Conservation (phyloP, 2,797 vertebrate species). For the Hippopotamyrus pictus region DNA sequence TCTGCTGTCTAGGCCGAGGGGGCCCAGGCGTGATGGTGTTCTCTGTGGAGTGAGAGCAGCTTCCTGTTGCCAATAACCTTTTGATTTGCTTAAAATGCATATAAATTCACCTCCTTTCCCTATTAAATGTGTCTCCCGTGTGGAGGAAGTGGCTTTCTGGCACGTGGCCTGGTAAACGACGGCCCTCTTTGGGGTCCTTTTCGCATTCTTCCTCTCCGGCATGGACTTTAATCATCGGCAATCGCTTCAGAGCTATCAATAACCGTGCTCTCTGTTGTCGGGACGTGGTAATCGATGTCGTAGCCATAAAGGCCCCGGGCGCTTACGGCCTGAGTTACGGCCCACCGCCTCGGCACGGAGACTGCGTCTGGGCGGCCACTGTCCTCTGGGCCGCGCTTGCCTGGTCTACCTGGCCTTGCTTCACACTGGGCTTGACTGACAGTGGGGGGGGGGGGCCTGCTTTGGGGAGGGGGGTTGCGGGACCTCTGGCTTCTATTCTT, state of each 20-base stretch:
- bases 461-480: background rate
- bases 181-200: conserved; percentile 43
- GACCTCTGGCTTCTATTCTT: background rate
- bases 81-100: conserved; percentile 57
- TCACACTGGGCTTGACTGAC: background rate
- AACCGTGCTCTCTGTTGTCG: conserved; percentile 45
- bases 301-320: conserved; percentile 34
- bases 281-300: conserved; percentile 44
- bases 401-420: conserved; percentile 16
- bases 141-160: conserved; percentile 44
- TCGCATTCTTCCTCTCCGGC: conserved; percentile 43
- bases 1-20: background rate
- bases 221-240: conserved; percentile 57
- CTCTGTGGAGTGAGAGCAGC: conserved; percentile 59
- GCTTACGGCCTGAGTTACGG: conserved; percentile 33
- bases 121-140: conserved; percentile 57
- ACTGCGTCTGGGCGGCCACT: background rate
- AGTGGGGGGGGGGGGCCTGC: background rate
- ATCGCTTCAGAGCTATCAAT: conserved; percentile 45
- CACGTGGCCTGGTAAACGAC: background rate
- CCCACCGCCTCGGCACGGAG: background rate
- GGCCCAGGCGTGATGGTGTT: background rate
- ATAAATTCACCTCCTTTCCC: conserved; percentile 55
- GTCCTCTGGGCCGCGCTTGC: background rate
- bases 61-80: conserved; percentile 61